phyloP scores from a whole-genome alignment of 2,888 invertebrate genomes.

The Nymphalis polychloros region DNA sequence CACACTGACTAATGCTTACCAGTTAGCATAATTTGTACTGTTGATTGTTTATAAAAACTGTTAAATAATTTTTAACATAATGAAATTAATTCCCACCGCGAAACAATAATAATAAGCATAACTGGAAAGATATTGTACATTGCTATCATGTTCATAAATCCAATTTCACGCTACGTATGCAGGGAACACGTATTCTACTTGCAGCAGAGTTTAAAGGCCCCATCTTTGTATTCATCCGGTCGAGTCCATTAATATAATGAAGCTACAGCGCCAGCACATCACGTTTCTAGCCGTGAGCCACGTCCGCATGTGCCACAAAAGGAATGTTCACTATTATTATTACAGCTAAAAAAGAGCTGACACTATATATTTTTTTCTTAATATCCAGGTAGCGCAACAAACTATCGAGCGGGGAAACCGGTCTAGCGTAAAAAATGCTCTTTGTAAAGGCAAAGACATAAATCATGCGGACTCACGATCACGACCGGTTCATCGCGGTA shows the following conservation, averaged over 20 bases:
- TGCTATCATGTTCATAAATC: slow-evolving; percentile 36
- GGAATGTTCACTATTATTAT: slow-evolving; percentile 80
- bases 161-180: slow-evolving; percentile 59
- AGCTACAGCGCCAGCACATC: slow-evolving; percentile 73
- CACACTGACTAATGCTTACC: too few species aligned
- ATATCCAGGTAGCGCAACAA: slow-evolving; percentile 76
- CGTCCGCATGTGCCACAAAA: slow-evolving; percentile 77
- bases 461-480: slow-evolving; percentile 77
- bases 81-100: not conserved
- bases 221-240: slow-evolving; percentile 77
- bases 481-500: slow-evolving; percentile 64
- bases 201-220: slow-evolving; percentile 71
- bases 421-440: slow-evolving; percentile 60
- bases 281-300: slow-evolving; percentile 67
- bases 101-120: slow-evolving; percentile 10
- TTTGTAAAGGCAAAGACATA: slow-evolving; percentile 72
- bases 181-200: slow-evolving; percentile 61
- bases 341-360: slow-evolving; percentile 68
- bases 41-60: too few species aligned
- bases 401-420: slow-evolving; percentile 63
- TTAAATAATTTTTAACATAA: not conserved
- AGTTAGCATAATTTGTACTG: too few species aligned
- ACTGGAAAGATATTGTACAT: slow-evolving; percentile 15
- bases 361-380: slow-evolving; percentile 68
- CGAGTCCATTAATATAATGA: slow-evolving; percentile 78